phyloP scores from a whole-genome alignment of 2,113 vertebrate genomes.

The Lontra canadensis region DNA sequence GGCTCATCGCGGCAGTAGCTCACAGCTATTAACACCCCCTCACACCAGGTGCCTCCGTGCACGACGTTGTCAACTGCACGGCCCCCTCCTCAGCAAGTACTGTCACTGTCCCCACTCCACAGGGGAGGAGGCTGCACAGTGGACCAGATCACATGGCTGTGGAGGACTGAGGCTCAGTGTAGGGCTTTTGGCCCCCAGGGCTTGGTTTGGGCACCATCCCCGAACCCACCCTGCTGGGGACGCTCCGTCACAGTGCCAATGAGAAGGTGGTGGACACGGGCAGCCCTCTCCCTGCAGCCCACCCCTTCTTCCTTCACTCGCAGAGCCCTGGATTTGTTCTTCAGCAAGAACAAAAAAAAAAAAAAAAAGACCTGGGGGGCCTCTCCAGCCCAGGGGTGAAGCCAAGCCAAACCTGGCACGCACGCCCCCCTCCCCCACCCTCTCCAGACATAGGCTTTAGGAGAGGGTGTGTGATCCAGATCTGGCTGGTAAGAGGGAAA shows the following conservation, averaged over 20 bases:
- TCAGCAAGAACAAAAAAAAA: no score
- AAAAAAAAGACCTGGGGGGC: neutral
- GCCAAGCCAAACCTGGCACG: no score
- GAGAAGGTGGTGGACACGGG: fast-evolving
- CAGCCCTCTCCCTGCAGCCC: fast-evolving
- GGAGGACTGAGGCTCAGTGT: neutral
- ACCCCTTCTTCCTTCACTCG: fast-evolving
- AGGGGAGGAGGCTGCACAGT: neutral
- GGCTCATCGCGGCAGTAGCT: fast-evolving
- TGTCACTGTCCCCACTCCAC: fast-evolving
- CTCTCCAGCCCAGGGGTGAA: neutral
- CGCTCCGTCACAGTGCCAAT: neutral
- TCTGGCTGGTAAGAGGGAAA: neutral
- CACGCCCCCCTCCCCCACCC: neutral
- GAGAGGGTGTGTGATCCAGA: neutral
- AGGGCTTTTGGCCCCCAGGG: neutral
- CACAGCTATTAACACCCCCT: neutral
- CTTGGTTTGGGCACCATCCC: neutral
- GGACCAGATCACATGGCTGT: fast-evolving
- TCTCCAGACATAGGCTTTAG: neutral
- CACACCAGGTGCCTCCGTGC: fast-evolving
- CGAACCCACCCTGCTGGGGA: neutral
- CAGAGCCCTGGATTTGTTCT: neutral
- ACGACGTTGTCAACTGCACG: fast-evolving
- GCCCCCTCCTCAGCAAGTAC: fast-evolving